Evolutionary conservation across 2,113 vertebrate species (phyloP), one percentile per base, ranked within the genome.

Genomic region (Solea solea): DNA sequence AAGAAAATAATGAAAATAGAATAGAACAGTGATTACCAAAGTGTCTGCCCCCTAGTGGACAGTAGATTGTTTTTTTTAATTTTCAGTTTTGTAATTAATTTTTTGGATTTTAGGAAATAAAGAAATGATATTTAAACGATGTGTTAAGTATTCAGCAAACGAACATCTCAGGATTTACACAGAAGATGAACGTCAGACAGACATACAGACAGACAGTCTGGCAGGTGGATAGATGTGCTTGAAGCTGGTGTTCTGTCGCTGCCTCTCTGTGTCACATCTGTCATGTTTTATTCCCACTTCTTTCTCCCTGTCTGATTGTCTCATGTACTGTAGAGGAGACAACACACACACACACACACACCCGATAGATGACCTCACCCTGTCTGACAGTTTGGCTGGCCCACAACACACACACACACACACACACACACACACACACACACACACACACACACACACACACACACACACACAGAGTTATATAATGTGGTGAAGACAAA

Each of bases 361-460:
- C 50, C 61, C 78, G 76, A 62, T 11, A 1, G 34, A 81, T 89
- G 86, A 86, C 66, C 77, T 83, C 83, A 86, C 58, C 46, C 61
- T 15, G 69, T 72, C 75, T 80, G 85, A 72, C 46, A 57, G 44
- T 42, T 45, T 59, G 64, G 49, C 66, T 69, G 64, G 45, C 69
- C 74, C 21, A 21, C 21, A 40, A 81, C 48, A 71, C 39, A 75
- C 10, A 64, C 11, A 59, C 41, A 50, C 55, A 40, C n/a, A 34
- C 5, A 34, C 28, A 34, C 2, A 34, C 28, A 34, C 28, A 34
- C 5, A 34, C 3, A 34, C 28, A 34, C 28, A 34, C 45, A 81
- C 48, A 71, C 39, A 75, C 10, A 64, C 11, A 59, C 41, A 50
- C 55, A 40, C 21, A 34, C 5, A 34, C 34, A 2, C 3, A 34